Base-by-base conservation (phyloP, 2,888 invertebrate species). In the Euspilapteryx auroguttella region DNA sequence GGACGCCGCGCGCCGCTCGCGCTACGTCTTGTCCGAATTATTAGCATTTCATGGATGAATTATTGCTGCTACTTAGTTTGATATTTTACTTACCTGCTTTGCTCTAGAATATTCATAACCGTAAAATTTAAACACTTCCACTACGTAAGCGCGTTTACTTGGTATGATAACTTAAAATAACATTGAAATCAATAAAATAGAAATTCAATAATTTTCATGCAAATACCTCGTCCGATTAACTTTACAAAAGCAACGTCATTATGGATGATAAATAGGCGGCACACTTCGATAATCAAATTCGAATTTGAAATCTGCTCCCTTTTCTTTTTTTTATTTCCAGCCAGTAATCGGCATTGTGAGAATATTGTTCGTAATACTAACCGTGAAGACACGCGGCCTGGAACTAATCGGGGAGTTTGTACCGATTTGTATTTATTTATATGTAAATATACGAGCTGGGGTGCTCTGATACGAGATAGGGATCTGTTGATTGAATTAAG, bases 301-400 rank as follows among this genome's bases (percentile, higher is more conserved):
- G 64, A 75, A 75, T 75, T 75, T 73, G 61, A 65, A 69, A 75
- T 73, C 73, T 75, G 75, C 56, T 68, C 55, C 58, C 68, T 66
- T 64, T 55, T 58, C 44, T 23, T 3, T 38, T 21, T 29, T 23
- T 41, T 49, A 23, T 28, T 49, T 62, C 25, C 59, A 54, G 56
- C 50, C 56, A 55, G 55, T 21, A 22, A 27, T 22, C 42, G n/a
- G 55, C 55, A 68, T 71, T 71, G 68, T 73, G 64, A 65, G 64
- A 69, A 69, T 64, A 65, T 73, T 69, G 73, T 69, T 17, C 56
- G 54, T 61, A 66, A 69, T 75, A 73, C 71, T 71, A 69, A 64
- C 57, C 75, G 69, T 75, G 63, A 69, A 73, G 76, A 49, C 80
- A 81, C 81, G 81, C 79, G 81, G 80, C 79, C 64, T 68, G 71